Conservation (phyloP, 2,113 vertebrate species). For the Phaethon lepturus region DNA sequence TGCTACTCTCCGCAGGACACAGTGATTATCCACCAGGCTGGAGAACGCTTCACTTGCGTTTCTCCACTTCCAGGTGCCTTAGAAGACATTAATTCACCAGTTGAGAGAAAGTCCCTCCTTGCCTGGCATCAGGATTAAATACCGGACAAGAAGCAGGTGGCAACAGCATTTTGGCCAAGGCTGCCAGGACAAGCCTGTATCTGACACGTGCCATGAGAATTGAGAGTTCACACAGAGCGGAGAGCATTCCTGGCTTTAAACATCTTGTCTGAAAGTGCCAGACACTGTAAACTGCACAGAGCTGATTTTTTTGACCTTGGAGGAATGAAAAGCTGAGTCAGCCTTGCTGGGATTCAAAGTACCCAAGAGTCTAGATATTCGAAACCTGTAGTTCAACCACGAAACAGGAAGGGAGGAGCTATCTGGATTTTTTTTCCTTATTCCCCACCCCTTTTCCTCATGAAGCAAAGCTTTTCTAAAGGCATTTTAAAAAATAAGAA, state of each 20-base stretch:
- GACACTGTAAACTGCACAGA: not conserved
- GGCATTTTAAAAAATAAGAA: not conserved
- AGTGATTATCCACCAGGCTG: not conserved
- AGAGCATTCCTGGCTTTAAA: conserved; percentile 13
- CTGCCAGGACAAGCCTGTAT: not conserved
- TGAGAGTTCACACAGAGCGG: not conserved
- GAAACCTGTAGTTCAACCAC: not conserved
- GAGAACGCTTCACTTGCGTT: not conserved
- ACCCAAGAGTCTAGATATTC: not conserved
- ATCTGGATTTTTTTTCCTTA: not conserved
- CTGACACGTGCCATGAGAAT: not conserved
- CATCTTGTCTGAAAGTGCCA: not conserved
- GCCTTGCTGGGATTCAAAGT: not conserved
- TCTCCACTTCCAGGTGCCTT: not conserved
- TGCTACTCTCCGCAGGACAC: not conserved
- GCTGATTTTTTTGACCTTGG: conserved; percentile 46
- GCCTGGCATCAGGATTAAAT: rapidly evolving
- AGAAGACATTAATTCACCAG: not conserved
- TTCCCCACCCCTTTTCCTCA: not conserved
- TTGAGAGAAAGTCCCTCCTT: not conserved
- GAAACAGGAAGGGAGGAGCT: not conserved
- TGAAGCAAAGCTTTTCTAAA: not conserved
- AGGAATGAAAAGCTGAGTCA: conserved; percentile 59
- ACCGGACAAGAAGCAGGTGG: not conserved
- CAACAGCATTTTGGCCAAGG: not conserved